Conservation (phyloP, 2,113 vertebrate genomes). For the Chaenocephalus aceratus region DNA sequence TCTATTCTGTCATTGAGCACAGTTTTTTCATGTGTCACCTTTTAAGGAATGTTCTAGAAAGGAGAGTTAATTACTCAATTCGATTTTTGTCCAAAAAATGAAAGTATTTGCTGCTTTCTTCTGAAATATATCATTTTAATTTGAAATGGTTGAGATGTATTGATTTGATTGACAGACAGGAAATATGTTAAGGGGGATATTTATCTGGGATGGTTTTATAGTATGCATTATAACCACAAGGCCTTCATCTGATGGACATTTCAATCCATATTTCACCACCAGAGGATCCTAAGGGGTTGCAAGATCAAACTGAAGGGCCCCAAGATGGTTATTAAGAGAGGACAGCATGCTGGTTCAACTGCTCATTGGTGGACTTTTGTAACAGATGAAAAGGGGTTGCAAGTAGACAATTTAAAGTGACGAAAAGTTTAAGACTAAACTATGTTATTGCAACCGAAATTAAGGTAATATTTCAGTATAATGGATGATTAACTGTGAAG, state of each 20-base stretch:
- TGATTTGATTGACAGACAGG: too few relatives aligned
- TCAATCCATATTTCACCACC: not conserved
- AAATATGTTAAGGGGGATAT: too few relatives aligned
- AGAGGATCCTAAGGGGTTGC: not conserved
- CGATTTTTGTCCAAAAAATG: not conserved
- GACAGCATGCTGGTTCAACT: not conserved
- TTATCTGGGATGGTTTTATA: not conserved
- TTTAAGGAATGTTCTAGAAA: not conserved
- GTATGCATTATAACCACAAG: not conserved
- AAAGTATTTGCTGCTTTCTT: not conserved
- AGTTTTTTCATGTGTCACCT: not conserved
- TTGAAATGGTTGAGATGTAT: too few relatives aligned
- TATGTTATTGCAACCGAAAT: too few relatives aligned
- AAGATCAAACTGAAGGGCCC: not conserved
- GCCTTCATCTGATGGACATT: not conserved
- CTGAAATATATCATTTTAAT: not conserved
- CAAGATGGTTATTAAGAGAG: not conserved
- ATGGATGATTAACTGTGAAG: too few relatives aligned
- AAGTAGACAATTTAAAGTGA: not conserved
- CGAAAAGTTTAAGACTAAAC: not conserved
- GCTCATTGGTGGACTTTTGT: not conserved
- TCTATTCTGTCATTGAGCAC: constrained; percentile 1
- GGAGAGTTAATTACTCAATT: not conserved
- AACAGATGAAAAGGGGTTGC: not conserved
- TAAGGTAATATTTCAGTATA: too few relatives aligned